Evolutionary conservation across 2,888 invertebrate genomes (phyloP), one percentile per base, ranked within the genome.

Genomic region (Sipha maydis): DNA sequence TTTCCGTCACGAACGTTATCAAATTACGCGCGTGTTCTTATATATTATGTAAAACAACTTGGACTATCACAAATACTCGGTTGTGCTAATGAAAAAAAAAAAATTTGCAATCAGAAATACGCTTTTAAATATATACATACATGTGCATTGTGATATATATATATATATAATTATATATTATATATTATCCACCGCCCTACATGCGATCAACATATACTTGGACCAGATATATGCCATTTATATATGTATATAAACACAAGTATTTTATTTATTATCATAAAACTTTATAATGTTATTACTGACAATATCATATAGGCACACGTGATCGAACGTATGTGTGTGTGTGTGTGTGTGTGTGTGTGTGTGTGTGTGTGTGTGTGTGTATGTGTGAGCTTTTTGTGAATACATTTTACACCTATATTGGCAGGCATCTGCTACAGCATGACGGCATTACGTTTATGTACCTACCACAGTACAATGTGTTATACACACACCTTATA

Each of bases 41-140:
- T 69, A 28, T 69, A 69, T 25, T 69, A 69, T 34, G n/a, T 79
- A 79, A 79, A 61, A 79, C 79, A 38, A 79, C 79, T 79, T n/a
- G n/a, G 79, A 79, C 19, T 79, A 79, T 79, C 61, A n/a, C 61
- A 34, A n/a, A 17, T 28, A 61, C 38, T 56, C 61, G 79, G 38
- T 61, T 38, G 61, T 56, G n/a, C 69, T 21, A 25, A 34, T 34
- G 34, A 31, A 56, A 34, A 28, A 28, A 5, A 34, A 34, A 34
- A 79, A 21, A 34, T 54, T 0, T 34, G 21, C 79, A 21, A 34
- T 34, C 56, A 14, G 25, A 34, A 61, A 61, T 3, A 79, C 61
- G 38, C 38, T 34, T 7, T 21, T 21, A 61, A 4, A 61, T 21
- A 19, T 21, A 61, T 21, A 61, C 61, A 25, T 5, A 25, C 25